phyloP scores from a whole-genome alignment of 2,888 invertebrate species.

The Bellardia pandia region DNA sequence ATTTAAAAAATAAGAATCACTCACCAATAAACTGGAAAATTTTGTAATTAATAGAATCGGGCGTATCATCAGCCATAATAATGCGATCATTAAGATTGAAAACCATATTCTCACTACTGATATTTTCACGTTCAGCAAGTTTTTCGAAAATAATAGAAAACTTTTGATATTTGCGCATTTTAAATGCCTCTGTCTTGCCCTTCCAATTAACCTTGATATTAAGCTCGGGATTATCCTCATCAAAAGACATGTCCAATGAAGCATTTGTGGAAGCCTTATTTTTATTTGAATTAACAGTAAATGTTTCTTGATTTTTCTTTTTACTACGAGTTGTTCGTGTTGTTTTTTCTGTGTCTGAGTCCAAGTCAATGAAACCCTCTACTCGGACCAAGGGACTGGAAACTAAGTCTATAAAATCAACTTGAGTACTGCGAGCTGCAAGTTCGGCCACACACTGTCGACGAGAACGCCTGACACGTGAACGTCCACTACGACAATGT shows the following conservation, averaged over 20 bases:
- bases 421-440: constrained; percentile 75
- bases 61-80: constrained; percentile 78
- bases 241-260: constrained; percentile 74
- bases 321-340: constrained; percentile 18
- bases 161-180: constrained; percentile 80
- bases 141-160: constrained; percentile 78
- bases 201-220: constrained; percentile 79
- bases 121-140: constrained; percentile 78
- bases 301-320: not conserved
- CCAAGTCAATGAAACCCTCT: constrained; percentile 77
- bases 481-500: constrained; percentile 6
- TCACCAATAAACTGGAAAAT: constrained; percentile 79
- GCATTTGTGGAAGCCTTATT: not conserved
- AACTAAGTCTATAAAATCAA: constrained; percentile 78
- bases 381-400: constrained; percentile 77
- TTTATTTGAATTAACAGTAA: not conserved
- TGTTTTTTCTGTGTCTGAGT: constrained; percentile 76
- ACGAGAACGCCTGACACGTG: constrained; percentile 66
- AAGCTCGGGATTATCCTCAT: constrained; percentile 79
- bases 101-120: constrained; percentile 75
- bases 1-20: constrained; percentile 41
- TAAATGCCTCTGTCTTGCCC: constrained; percentile 78
- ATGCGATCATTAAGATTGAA: constrained; percentile 78
- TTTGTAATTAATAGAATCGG: constrained; percentile 78
- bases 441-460: constrained; percentile 74